Conservation (phyloP, 2,888 invertebrate species). For the Cryptocheilus praepositus region DNA sequence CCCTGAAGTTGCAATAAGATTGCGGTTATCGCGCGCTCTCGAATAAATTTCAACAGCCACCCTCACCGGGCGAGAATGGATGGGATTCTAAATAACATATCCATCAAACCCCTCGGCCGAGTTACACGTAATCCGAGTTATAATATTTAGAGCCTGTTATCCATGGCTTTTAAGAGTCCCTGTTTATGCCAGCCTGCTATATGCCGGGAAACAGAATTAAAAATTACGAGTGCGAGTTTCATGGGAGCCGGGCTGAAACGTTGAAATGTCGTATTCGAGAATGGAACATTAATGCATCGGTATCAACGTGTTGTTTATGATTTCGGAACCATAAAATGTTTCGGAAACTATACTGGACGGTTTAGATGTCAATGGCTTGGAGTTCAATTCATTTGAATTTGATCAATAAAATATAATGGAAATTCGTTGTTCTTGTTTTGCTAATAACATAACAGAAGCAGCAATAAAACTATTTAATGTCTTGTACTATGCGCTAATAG, state of each 20-base stretch:
- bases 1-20: slow-evolving; percentile 43
- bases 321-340: too few relatives aligned
- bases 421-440: too few relatives aligned
- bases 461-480: too few relatives aligned
- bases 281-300: too few relatives aligned
- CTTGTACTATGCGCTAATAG: too few relatives aligned
- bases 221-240: slow-evolving; percentile 24
- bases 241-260: slow-evolving; percentile 24
- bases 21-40: slow-evolving; percentile 40
- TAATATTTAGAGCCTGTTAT: slow-evolving; percentile 43
- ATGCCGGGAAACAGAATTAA: slow-evolving; percentile 36
- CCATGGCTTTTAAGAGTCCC: slow-evolving; percentile 21
- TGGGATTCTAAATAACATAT: slow-evolving; percentile 39
- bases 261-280: too few relatives aligned
- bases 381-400: too few relatives aligned
- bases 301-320: too few relatives aligned
- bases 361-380: too few relatives aligned
- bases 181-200: slow-evolving; percentile 23
- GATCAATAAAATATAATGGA: too few relatives aligned
- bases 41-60: slow-evolving; percentile 36
- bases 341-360: too few relatives aligned
- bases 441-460: too few relatives aligned
- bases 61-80: slow-evolving; percentile 21
- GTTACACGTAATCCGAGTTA: slow-evolving; percentile 32
- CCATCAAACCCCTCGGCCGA: slow-evolving; percentile 33